Base-by-base conservation (phyloP, 2,888 invertebrate species). In the Eumacrocentrus americanus region DNA sequence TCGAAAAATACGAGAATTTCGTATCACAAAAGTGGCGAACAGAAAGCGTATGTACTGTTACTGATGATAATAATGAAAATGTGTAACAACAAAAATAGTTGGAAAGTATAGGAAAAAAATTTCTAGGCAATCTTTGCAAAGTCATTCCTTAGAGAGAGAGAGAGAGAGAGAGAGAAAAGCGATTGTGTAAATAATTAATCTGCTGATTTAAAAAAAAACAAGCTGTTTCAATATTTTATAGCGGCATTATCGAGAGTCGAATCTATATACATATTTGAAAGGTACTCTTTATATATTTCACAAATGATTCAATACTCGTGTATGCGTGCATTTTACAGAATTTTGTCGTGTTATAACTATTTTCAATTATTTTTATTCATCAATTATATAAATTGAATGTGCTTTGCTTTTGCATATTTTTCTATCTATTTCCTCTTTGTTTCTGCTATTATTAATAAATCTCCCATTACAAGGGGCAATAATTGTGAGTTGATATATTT, bases 41-140 rank as follows among this genome's bases (percentile, higher is more conserved):
- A 66, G 79, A 81, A 55, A 80, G 80, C 60, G 75, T 78, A 55
- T 81, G 80, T 63, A 72, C 78, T 59, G 71, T 81, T 56, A 71
- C 68, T 29, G 67, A 70, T 60, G 70, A 65, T 52, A 66, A 42
- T 34, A 40, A 58, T 46, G 65, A 59, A 57, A 60, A 48, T 38
- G 25, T 53, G 65, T 59, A 60, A 58, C 14, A 16, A 29, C 22
- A 38, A 25, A 18, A 22, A 20, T 44, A 20, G 20, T 37, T 12
- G 42, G 2, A 20, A 11, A 20, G 9, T 20, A 9, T 7, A 37
- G 37, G 14, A 6, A 23, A 25, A 38, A 44, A 44, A 34, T 54
- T 22, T 1, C 22, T 38, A 34, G 20, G 44, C 20, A 18, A 42
- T 42, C 11, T 42, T 42, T 37, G 16, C 47, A 25, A 29, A 56